Percentiles rank a stretch among this genome's conserved stretches.
phyloP scores from a whole-genome alignment of 2,888 invertebrate species.

The Sericinus montela region DNA sequence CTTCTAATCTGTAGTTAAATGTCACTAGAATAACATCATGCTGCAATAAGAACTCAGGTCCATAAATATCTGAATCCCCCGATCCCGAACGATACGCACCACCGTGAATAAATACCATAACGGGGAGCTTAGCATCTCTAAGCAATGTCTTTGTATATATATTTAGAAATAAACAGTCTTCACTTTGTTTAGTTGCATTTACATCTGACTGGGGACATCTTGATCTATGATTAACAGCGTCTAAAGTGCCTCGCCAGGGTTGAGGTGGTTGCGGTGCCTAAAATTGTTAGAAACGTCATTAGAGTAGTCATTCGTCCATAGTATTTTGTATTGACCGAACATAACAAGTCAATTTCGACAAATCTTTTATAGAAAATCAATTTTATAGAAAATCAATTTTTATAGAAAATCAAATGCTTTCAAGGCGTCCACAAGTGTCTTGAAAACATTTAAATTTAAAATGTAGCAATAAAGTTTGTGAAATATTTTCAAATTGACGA shows the following conservation, averaged over 20 bases:
- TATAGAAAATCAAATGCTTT: too few species aligned
- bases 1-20: slow-evolving; percentile 52
- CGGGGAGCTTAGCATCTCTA: slow-evolving; percentile 36
- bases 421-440: too few species aligned
- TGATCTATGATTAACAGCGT: slow-evolving; percentile 41
- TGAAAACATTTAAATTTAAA: too few species aligned
- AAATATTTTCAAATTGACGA: too few species aligned
- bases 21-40: slow-evolving; percentile 56
- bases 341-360: too few species aligned
- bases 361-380: too few species aligned
- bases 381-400: too few species aligned
- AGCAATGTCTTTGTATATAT: slow-evolving; percentile 40
- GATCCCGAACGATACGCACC: slow-evolving; percentile 47
- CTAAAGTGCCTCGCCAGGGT: slow-evolving; percentile 42
- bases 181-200: too few species aligned
- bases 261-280: slow-evolving; percentile 44
- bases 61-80: slow-evolving; percentile 38
- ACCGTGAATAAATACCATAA: slow-evolving; percentile 58
- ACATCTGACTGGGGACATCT: slow-evolving; percentile 45
- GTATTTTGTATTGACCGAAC: too few species aligned
- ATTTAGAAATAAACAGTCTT: slow-evolving; percentile 49
- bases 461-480: too few species aligned
- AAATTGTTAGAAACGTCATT: slow-evolving; percentile 16
- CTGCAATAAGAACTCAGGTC: slow-evolving; percentile 48
- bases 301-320: too few species aligned